These are phyloP conservation scores for Aphodius granarius DNA, from an alignment of 2,888 invertebrate species.

Conservation along the genomic window DNA sequence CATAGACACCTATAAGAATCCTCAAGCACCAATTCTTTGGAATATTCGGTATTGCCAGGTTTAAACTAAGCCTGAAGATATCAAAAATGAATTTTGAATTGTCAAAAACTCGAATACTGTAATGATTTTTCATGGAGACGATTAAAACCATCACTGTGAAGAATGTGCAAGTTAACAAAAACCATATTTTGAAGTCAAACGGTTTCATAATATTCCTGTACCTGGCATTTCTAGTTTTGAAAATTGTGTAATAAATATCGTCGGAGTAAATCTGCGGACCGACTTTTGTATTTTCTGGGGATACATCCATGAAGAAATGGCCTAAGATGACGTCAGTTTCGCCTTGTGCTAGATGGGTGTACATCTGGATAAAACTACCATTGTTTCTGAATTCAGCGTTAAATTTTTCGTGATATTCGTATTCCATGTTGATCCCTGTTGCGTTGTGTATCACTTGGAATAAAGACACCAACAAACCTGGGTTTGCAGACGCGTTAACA, in stretches of 20 bases:
- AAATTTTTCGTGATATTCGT: slow-evolving; percentile 12
- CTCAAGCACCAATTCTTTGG: slow-evolving; percentile 19
- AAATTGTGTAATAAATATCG: slow-evolving; percentile 19
- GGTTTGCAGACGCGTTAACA: slow-evolving; percentile 1
- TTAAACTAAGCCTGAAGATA: slow-evolving; percentile 26
- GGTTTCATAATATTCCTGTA: slow-evolving; percentile 31
- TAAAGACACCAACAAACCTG: slow-evolving; percentile 25
- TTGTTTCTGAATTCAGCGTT: slow-evolving; percentile 20
- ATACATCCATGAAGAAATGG: slow-evolving; percentile 34
- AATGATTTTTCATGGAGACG: slow-evolving; percentile 11
- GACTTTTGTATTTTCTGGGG: slow-evolving; percentile 29
- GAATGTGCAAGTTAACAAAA: slow-evolving; percentile 2
- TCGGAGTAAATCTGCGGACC: slow-evolving; percentile 34
- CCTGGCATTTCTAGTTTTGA: slow-evolving; percentile 27
- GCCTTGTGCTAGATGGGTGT: slow-evolving; percentile 17
- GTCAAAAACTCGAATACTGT: neutral
- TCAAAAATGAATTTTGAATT: slow-evolving; percentile 19
- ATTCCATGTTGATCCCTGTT: slow-evolving; percentile 19
- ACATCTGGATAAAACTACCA: slow-evolving; percentile 13
- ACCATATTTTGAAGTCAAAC: slow-evolving; percentile 31
- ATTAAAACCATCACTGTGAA: slow-evolving; percentile 3
- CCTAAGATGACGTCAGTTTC: slow-evolving; percentile 34
- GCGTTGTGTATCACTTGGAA: slow-evolving; percentile 21
- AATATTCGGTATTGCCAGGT: slow-evolving; percentile 15
- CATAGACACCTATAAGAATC: slow-evolving; percentile 30